These are phyloP conservation scores for Lasiurus borealis DNA, from an alignment of 2,113 vertebrate genomes.

Conservation along the genomic window DNA sequence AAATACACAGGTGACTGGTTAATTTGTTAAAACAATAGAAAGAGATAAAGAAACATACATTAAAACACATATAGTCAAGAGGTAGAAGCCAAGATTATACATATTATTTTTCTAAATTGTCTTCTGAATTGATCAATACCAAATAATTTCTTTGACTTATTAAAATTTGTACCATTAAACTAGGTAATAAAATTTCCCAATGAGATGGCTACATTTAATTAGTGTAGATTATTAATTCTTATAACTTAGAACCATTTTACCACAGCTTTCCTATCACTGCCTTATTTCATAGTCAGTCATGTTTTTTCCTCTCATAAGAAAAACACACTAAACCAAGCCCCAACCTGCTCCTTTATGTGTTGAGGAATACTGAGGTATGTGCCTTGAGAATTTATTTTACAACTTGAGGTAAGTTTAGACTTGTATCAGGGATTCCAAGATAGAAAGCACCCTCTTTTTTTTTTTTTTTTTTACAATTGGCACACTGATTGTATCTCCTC, in stretches of 20 bases:
- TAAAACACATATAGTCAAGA: background rate
- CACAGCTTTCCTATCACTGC: background rate
- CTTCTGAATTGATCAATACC: background rate
- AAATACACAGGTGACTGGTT: background rate
- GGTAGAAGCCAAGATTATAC: background rate
- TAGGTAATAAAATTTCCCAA: background rate
- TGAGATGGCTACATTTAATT: background rate
- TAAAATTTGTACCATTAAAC: background rate
- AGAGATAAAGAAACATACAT: background rate
- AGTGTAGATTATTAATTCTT: background rate
- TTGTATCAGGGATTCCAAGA: conserved; percentile 51
- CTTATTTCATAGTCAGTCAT: background rate
- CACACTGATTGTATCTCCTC: conserved; percentile 52
- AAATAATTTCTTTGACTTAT: conserved; percentile 6
- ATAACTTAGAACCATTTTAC: conserved; percentile 25
- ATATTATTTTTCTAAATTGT: background rate
- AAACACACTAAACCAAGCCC: conserved; percentile 52
- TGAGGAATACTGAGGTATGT: conserved; percentile 37
- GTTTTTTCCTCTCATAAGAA: conserved; percentile 43
- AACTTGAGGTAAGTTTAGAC: conserved; percentile 68
- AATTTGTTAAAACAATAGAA: background rate
- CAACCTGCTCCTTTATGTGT: conserved; percentile 65
- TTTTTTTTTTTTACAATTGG: background rate
- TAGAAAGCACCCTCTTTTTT: conserved; percentile 31
- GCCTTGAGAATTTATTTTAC: conserved; percentile 67